Percentiles rank a stretch among this genome's conserved stretches.
Evolutionary conservation across 2,888 invertebrate genomes (phyloP).

Genomic region (Tromatobia lineatoria): DNA sequence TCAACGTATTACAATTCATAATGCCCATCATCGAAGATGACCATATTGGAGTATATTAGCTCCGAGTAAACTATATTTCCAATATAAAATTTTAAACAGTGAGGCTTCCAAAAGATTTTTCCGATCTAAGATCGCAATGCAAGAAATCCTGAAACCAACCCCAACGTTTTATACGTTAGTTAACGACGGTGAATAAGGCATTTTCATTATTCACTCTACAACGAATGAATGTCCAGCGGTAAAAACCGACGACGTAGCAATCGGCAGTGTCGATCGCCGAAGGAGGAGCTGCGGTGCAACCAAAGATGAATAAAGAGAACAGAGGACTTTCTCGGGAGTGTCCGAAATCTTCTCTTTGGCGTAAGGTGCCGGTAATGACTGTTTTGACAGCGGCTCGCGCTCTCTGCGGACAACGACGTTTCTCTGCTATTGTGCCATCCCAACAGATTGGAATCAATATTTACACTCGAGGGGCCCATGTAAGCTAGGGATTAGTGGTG

Average conservation of each 20-base stretch:
- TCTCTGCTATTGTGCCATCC: conserved; percentile 75
- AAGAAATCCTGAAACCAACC: background rate
- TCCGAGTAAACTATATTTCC: too few species aligned
- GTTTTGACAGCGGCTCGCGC: conserved; percentile 82
- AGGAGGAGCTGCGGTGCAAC: conserved; percentile 2
- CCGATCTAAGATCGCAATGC: conserved; percentile 21
- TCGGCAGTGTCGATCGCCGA: conserved; percentile 49
- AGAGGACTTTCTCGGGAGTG: conserved; percentile 31
- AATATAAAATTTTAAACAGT: background rate
- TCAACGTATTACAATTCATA: too few species aligned
- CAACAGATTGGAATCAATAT: conserved; percentile 83
- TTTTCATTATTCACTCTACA: conserved; percentile 41
- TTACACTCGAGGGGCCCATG: conserved; percentile 79
- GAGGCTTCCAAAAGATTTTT: background rate
- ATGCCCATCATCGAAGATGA: too few species aligned
- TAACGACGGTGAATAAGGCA: conserved; percentile 60
- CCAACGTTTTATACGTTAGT: conserved; percentile 18
- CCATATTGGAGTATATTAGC: too few species aligned
- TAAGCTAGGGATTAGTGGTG: conserved; percentile 81
- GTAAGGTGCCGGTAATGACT: conserved; percentile 77
- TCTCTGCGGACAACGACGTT: conserved; percentile 67
- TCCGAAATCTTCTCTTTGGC: conserved; percentile 45
- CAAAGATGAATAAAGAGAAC: conserved; percentile 24
- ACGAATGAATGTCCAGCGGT: conserved; percentile 19
- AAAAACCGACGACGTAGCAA: conserved; percentile 23